These are phyloP conservation scores for Antidorcas marsupialis DNA, from an alignment of 2,113 vertebrate genomes.

Conservation along the genomic window DNA sequence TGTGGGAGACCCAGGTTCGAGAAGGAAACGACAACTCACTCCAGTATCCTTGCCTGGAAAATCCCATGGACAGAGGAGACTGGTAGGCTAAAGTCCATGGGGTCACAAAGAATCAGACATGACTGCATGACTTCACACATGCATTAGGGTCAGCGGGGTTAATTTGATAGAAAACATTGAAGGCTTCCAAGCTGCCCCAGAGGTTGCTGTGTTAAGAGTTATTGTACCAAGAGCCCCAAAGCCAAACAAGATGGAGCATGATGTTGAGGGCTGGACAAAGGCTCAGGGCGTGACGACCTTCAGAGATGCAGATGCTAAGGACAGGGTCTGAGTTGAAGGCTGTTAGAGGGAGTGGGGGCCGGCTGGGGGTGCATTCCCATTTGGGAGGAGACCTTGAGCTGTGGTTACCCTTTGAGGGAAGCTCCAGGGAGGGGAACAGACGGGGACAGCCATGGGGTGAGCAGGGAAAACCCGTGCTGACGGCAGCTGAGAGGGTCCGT, in stretches of 20 bases:
- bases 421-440: background rate
- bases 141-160: background rate
- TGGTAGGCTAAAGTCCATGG: background rate
- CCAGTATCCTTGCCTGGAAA: background rate
- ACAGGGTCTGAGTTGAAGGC: rapidly evolving
- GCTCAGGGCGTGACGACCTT: background rate
- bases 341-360: rapidly evolving
- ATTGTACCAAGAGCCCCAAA: background rate
- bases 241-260: rapidly evolving
- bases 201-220: no score
- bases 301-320: rapidly evolving
- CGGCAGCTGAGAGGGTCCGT: rapidly evolving
- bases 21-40: background rate
- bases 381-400: background rate
- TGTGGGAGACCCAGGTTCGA: background rate
- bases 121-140: background rate
- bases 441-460: rapidly evolving
- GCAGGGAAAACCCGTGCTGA: background rate
- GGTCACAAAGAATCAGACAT: background rate
- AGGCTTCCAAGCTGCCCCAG: background rate
- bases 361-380: rapidly evolving
- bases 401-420: background rate
- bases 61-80: background rate
- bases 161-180: background rate
- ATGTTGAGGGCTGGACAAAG: background rate